Conservation (phyloP, 2,888 invertebrate genomes). For the Subacronicta megacephala region DNA sequence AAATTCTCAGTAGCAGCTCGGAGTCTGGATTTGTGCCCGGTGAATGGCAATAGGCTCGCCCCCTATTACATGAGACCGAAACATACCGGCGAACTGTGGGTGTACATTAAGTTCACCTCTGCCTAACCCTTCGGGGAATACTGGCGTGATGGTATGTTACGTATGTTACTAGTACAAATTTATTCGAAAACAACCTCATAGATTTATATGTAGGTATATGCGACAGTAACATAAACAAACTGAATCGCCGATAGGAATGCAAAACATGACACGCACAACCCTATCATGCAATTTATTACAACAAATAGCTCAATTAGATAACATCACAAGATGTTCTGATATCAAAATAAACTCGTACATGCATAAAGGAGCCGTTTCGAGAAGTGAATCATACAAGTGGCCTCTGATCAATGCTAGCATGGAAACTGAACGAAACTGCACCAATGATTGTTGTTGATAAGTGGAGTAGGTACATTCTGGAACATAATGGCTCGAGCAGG, state of each 20-base stretch:
- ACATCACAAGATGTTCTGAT: slow-evolving; percentile 20
- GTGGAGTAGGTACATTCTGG: not conserved
- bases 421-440: slow-evolving; percentile 22
- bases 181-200: not conserved
- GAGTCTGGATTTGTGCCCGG: too few relatives aligned
- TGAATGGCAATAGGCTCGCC: too few relatives aligned
- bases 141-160: too few relatives aligned
- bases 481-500: not conserved
- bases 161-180: not conserved
- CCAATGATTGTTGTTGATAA: slow-evolving; percentile 5
- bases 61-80: too few relatives aligned
- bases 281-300: slow-evolving; percentile 4
- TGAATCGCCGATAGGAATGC: not conserved
- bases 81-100: too few relatives aligned
- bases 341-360: slow-evolving; percentile 21
- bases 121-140: too few relatives aligned
- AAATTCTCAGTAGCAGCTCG: too few relatives aligned
- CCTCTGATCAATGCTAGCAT: slow-evolving; percentile 27
- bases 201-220: not conserved
- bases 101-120: too few relatives aligned
- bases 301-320: slow-evolving; percentile 29
- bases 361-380: slow-evolving; percentile 18
- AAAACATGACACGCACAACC: not conserved
- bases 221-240: not conserved
- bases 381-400: slow-evolving; percentile 33